Conservation (phyloP, 2,113 vertebrate species). For the Leptocoma aspasia region DNA sequence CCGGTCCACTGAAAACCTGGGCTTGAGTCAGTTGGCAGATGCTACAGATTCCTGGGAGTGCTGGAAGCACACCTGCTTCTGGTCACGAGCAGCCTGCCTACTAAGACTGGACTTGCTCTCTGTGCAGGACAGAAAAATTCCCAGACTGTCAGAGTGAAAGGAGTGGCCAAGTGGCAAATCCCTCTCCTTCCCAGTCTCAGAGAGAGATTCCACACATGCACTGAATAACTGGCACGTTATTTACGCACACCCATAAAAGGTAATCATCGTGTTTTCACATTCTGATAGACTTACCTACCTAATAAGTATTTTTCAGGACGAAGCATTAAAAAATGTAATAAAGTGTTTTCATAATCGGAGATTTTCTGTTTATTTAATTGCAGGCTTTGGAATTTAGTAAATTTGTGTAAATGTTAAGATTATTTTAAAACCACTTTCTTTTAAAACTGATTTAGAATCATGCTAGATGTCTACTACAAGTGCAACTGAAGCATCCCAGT, state of each 20-base stretch:
- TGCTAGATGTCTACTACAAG: neutral
- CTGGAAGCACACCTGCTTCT: neutral
- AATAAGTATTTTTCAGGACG: neutral
- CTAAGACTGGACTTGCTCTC: neutral
- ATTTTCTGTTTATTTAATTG: neutral
- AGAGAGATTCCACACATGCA: neutral
- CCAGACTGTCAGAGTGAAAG: neutral
- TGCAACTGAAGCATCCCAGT: neutral
- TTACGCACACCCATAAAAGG: neutral
- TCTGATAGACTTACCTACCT: neutral
- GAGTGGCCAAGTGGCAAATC: neutral
- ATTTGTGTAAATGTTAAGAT: neutral
- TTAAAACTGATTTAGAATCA: neutral
- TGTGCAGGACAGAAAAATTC: neutral
- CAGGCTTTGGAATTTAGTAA: neutral
- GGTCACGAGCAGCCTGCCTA: neutral
- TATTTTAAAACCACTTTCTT: neutral
- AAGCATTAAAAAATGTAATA: neutral
- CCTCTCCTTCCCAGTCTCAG: neutral
- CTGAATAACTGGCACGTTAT: neutral
- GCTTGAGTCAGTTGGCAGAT: neutral
- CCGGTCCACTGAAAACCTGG: neutral
- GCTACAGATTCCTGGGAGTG: neutral
- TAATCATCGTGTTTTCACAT: neutral
- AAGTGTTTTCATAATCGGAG: neutral